phyloP scores from a whole-genome alignment of 2,888 invertebrate genomes.

The Lasioglossum villosulum region DNA sequence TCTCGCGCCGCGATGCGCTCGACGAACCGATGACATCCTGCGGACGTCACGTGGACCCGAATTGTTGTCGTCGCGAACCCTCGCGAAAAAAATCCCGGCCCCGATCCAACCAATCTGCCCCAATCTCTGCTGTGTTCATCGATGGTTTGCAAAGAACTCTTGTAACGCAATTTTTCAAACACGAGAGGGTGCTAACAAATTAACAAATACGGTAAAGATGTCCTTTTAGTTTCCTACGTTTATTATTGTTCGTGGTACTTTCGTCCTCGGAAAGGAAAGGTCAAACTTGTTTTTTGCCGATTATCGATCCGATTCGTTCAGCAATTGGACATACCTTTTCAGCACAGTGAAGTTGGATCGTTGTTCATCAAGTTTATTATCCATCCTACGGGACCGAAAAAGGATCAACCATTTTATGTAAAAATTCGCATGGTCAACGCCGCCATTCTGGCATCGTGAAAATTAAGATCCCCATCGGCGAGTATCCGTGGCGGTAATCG shows the following conservation, averaged over 20 bases:
- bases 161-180: background rate
- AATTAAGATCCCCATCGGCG: background rate
- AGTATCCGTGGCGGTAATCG: background rate
- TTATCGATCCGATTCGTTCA: background rate
- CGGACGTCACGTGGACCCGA: constrained; percentile 27
- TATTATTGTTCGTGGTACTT: background rate
- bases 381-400: background rate
- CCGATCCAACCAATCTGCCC: background rate
- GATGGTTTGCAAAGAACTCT: background rate
- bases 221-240: background rate
- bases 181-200: background rate
- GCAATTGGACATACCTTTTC: too few species aligned
- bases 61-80: constrained; percentile 13
- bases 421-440: background rate
- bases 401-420: background rate
- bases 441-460: background rate
- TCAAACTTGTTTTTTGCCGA: background rate
- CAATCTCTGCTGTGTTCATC: background rate
- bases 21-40: constrained; percentile 14
- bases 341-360: too few species aligned
- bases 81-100: background rate
- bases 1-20: constrained; percentile 21
- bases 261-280: background rate
- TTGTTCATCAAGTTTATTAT: too few species aligned
- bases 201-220: background rate